A percentile compares a stretch with the other conserved stretches of the same genome.
These are phyloP conservation scores for Resseliella maxima DNA, from an alignment of 2,888 invertebrate species.

Conservation along the genomic window DNA sequence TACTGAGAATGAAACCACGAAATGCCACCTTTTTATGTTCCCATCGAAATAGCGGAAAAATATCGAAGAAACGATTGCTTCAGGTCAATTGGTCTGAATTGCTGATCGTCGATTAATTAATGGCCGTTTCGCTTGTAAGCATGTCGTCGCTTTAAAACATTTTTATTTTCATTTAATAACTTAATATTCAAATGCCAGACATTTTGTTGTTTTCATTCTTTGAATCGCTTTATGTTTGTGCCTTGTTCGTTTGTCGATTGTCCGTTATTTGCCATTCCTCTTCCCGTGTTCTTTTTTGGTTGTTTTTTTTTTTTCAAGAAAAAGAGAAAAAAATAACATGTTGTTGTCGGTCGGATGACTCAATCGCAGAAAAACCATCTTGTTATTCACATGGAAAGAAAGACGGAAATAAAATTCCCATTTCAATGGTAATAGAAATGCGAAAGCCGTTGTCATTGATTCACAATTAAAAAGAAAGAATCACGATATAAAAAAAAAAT, in stretches of 20 bases:
- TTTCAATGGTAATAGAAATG: not conserved
- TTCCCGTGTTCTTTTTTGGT: not conserved
- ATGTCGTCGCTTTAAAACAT: not conserved
- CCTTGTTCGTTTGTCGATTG: not conserved
- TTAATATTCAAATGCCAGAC: slow-evolving; percentile 54
- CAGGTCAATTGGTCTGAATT: slow-evolving; percentile 9
- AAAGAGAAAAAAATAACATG: not conserved
- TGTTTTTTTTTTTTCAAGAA: not conserved
- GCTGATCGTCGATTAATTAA: slow-evolving; percentile 41
- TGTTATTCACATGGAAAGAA: slow-evolving; percentile 45
- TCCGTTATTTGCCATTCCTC: not conserved
- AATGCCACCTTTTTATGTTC: not conserved
- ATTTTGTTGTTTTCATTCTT: slow-evolving; percentile 4
- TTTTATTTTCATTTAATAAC: slow-evolving; percentile 54
- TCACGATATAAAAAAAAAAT: not conserved
- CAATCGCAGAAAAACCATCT: slow-evolving; percentile 19
- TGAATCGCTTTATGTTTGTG: not conserved
- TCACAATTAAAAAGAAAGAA: not conserved
- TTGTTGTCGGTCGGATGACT: not conserved
- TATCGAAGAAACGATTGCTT: slow-evolving; percentile 17
- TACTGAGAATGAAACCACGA: not conserved
- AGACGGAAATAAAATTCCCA: slow-evolving; percentile 15
- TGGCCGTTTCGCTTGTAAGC: slow-evolving; percentile 11
- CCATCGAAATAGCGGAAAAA: not conserved
- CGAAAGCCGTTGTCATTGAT: not conserved